These are phyloP conservation scores for Himalopsyche tibetana DNA, from an alignment of 2,888 invertebrate genomes.

Conservation along the genomic window DNA sequence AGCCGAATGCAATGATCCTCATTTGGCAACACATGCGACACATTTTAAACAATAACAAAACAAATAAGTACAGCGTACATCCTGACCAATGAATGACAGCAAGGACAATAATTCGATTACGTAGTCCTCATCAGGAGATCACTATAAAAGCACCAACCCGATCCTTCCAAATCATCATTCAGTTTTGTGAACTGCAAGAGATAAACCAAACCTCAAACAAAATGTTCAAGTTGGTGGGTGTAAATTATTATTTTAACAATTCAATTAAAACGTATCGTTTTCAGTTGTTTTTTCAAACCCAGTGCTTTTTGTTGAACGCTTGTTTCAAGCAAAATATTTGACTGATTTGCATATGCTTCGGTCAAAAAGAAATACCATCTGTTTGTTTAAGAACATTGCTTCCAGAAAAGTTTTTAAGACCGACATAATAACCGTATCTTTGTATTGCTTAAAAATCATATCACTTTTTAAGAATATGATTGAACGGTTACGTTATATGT, in stretches of 20 bases:
- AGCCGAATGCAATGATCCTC: slow-evolving; percentile 47
- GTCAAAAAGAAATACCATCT: too few species aligned
- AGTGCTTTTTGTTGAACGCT: too few species aligned
- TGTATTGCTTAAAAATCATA: too few species aligned
- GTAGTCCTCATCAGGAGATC: slow-evolving; percentile 48
- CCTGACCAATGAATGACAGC: slow-evolving; percentile 57
- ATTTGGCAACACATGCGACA: slow-evolving; percentile 51
- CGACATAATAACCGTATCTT: too few species aligned
- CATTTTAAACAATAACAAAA: slow-evolving; percentile 53
- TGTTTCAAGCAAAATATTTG: too few species aligned
- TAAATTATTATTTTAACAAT: slow-evolving; percentile 11
- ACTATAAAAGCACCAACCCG: slow-evolving; percentile 58
- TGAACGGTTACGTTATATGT: too few species aligned
- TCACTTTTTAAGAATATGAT: too few species aligned
- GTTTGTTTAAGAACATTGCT: too few species aligned
- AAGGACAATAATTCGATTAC: slow-evolving; percentile 58
- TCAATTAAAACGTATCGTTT: too few species aligned
- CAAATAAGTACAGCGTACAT: slow-evolving; percentile 54
- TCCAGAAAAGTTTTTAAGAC: too few species aligned
- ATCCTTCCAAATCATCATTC: slow-evolving; percentile 59
- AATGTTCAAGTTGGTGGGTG: slow-evolving; percentile 65
- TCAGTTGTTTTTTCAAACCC: too few species aligned
- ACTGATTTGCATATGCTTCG: too few species aligned
- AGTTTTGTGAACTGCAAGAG: slow-evolving; percentile 62
- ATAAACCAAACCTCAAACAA: slow-evolving; percentile 54